Conservation (phyloP, 1,140 invertebrate genomes). For the Magallana angulata region DNA sequence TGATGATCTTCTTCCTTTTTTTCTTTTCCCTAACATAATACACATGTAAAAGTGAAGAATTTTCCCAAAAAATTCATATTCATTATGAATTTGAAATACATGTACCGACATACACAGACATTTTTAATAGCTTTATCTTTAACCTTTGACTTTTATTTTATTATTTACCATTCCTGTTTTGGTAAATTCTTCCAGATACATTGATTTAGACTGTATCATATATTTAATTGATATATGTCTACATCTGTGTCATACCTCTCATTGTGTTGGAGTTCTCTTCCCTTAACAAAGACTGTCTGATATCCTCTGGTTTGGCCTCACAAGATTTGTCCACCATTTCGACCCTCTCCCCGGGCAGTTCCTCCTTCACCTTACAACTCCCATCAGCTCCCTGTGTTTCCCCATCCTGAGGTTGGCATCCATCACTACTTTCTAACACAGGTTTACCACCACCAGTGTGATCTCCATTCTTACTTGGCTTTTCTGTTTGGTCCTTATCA, state of each 20-base stretch:
- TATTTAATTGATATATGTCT: too few species aligned
- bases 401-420: not conserved
- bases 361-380: slow-evolving; percentile 5
- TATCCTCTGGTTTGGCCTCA: slow-evolving; percentile 80
- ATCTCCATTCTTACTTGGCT: not conserved
- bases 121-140: too few species aligned
- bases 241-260: not conserved
- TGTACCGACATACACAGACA: too few species aligned
- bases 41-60: too few species aligned
- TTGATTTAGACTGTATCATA: too few species aligned
- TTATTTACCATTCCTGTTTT: too few species aligned
- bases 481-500: slow-evolving; percentile 16
- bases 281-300: slow-evolving; percentile 21
- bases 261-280: not conserved
- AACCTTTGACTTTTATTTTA: too few species aligned
- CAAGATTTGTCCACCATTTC: slow-evolving; percentile 24
- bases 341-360: slow-evolving; percentile 39
- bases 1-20: slow-evolving; percentile 5
- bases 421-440: not conserved
- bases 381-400: slow-evolving; percentile 22
- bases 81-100: too few species aligned
- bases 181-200: too few species aligned
- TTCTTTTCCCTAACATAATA: slow-evolving; percentile 13
- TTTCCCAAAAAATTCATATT: too few species aligned
- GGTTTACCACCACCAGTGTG: not conserved